Conservation (phyloP, 2,888 invertebrate species). For the Thera britannica region DNA sequence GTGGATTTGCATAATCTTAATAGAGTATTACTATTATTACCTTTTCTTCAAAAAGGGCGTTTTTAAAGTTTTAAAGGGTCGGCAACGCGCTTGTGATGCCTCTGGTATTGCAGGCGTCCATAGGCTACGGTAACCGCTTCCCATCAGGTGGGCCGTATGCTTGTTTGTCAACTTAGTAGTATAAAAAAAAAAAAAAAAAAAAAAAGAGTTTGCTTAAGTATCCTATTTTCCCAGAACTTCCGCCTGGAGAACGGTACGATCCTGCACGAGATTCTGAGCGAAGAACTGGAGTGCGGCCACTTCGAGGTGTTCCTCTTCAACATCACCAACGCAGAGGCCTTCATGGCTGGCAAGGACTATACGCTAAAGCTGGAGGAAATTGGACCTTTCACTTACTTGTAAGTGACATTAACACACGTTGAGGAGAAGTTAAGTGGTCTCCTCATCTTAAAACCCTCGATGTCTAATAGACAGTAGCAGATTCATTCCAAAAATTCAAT, state of each 20-base stretch:
- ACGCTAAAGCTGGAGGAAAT: conserved; percentile 89
- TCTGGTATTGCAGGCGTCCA: no score
- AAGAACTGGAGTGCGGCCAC: conserved; percentile 74
- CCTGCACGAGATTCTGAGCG: conserved; percentile 86
- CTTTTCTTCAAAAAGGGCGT: no score
- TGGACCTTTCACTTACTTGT: conserved; percentile 94
- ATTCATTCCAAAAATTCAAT: not conserved
- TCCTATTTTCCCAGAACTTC: conserved; percentile 50
- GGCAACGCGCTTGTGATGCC: no score
- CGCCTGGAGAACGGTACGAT: conserved; percentile 86
- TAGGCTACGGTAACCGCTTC: no score
- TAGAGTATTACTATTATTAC: no score
- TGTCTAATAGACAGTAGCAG: not conserved
- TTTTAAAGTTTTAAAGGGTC: no score
- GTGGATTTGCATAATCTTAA: no score
- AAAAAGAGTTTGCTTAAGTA: not conserved
- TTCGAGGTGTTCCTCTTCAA: conserved; percentile 90
- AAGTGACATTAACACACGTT: conserved; percentile 41
- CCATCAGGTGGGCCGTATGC: no score
- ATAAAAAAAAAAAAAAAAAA: not conserved
- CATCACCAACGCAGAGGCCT: conserved; percentile 89
- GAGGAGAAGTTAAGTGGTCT: no score
- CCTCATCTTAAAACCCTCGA: no score
- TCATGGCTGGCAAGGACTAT: conserved; percentile 85
- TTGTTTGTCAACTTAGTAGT: no score